Evolutionary conservation across 2,888 invertebrate species (phyloP).

Genomic region (Ectemnius continuus): DNA sequence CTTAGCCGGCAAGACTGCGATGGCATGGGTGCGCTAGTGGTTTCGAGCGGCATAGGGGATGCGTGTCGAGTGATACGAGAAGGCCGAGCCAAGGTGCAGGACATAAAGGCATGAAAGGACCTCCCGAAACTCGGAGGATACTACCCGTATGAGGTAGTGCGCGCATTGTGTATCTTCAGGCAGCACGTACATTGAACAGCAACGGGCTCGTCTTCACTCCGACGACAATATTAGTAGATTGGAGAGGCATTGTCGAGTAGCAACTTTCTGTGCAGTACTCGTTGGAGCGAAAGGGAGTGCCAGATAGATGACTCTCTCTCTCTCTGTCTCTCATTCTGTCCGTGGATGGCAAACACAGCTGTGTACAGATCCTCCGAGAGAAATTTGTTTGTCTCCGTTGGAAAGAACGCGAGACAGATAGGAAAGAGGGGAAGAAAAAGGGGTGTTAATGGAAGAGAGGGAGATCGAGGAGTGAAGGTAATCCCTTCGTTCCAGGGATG

Average conservation of each 20-base stretch:
- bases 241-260: neutral
- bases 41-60: conserved; percentile 29
- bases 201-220: conserved; percentile 26
- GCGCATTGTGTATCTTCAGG: conserved; percentile 36
- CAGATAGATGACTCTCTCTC: neutral
- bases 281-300: neutral
- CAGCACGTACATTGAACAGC: neutral
- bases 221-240: conserved; percentile 46
- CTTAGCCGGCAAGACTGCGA: neutral
- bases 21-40: conserved; percentile 7
- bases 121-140: conserved; percentile 46
- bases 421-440: neutral
- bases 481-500: conserved; percentile 1
- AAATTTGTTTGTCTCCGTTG: neutral
- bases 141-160: conserved; percentile 41
- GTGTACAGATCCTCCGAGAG: neutral
- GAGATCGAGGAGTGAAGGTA: conserved; percentile 1
- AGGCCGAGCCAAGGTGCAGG: conserved; percentile 18
- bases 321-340: too few relatives aligned
- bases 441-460: neutral
- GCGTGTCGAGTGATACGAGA: neutral
- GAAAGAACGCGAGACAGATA: neutral
- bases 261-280: conserved; percentile 1
- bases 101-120: conserved; percentile 52
- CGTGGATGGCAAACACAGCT: too few relatives aligned